Base-by-base conservation (phyloP, 1,140 invertebrate genomes). In the Aphaenogaster floridana region DNA sequence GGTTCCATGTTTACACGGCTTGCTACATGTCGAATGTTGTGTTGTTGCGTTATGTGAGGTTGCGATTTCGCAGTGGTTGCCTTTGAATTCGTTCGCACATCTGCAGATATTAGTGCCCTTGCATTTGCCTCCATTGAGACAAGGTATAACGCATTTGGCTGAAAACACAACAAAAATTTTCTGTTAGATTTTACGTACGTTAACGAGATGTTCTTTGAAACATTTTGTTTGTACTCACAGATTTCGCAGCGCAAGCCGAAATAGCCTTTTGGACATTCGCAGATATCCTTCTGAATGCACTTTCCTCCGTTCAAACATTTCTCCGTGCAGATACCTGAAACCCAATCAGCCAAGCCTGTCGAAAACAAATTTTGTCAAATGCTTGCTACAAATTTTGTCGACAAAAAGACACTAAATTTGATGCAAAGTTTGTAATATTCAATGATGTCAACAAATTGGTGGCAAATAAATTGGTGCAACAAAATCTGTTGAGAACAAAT, bases 271-370 rank as follows among this genome's bases (percentile, higher is more conserved):
- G 98, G 96, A 95, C 98, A 99, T 91, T 98, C 97, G 93, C 98
- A 99, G 9, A 97, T 98, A 93, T 99, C 98, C 94, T 99, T 99
- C 94, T 98, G 98, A 91, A 99, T 96, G 93, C 98, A 99, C 96
- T 99, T 99, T 11, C 98, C 98, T n/a, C 98, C 98, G 93, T 99
- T 99, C 80, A 98, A 95, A 95, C 98, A 99, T 95, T 98, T 98
- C 90, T 98, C 97, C 54, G 97, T 96, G 94, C 98, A 99, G 93
- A 99, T 99, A 91, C 98, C 98, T 98, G 94, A 68, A 96, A 28
- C 28, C 28, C 28, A 28, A 28, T 28, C 28, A 28, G 28, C 28
- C 28, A 28, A 28, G 28, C 28, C 28, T 28, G 28, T 28, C 28
- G 28, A 28, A 28, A 28, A 28, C 28, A 28, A 28, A 28, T 28